Conservation (phyloP, 30 jellyfish, hydroid and myxozoan genomes). For the Pseudorhiza aurosa region DNA sequence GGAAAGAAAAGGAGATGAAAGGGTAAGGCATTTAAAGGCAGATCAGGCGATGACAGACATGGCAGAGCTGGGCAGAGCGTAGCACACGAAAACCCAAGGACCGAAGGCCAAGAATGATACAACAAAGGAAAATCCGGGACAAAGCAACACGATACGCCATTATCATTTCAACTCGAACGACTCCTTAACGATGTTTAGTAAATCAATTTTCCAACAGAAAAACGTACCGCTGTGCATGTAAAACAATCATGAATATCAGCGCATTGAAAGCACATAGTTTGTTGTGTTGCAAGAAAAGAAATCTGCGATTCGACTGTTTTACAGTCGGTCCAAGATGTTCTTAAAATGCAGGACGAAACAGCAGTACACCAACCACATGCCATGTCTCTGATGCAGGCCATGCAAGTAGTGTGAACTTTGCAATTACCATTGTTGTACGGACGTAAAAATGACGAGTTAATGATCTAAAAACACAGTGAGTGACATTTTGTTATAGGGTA, state of each 20-base stretch:
- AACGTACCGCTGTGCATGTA: slow-evolving; percentile 68
- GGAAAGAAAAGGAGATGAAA: not conserved
- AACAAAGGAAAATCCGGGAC: too few relatives aligned
- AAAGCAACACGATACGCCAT: too few relatives aligned
- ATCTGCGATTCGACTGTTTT: not conserved
- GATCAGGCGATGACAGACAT: not conserved
- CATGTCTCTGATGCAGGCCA: slow-evolving; percentile 76
- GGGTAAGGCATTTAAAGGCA: not conserved
- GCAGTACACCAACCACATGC: slow-evolving; percentile 94
- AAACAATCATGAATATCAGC: slow-evolving; percentile 61
- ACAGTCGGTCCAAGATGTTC: slow-evolving; percentile 67
- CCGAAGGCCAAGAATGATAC: too few relatives aligned
- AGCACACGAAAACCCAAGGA: not conserved
- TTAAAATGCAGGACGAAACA: slow-evolving; percentile 42
- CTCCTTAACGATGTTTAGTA: too few relatives aligned
- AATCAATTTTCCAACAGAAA: not conserved
- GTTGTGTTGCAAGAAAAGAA: slow-evolving; percentile 19
- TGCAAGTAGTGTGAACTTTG: slow-evolving; percentile 60
- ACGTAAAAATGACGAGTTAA: slow-evolving; percentile 49
- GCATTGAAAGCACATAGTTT: slow-evolving; percentile 61
- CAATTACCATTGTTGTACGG: slow-evolving; percentile 72
- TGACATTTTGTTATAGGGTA: too few relatives aligned
- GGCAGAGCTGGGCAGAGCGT: not conserved
- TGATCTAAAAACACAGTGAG: slow-evolving; percentile 6
- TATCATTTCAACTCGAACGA: too few relatives aligned